Conservation (phyloP, 2,113 vertebrate genomes). For the Gavialis gangeticus region DNA sequence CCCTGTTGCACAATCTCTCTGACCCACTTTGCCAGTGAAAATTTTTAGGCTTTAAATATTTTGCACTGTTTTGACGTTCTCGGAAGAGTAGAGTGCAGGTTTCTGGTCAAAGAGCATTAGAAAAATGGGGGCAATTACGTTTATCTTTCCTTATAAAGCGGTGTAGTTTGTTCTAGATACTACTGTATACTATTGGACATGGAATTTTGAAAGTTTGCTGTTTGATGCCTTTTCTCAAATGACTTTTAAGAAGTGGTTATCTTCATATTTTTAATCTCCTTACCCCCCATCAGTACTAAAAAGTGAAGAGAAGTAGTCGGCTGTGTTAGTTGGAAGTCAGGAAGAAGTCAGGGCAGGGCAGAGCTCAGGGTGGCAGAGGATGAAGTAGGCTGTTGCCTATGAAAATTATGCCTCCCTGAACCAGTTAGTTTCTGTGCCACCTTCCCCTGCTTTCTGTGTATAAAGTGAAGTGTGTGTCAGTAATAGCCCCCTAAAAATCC, state of each 20-base stretch:
- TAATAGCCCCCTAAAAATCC: background rate
- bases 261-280: background rate
- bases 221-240: background rate
- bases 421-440: too few relatives aligned
- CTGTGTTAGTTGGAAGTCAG: too few relatives aligned
- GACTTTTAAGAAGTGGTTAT: background rate
- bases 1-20: background rate
- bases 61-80: background rate
- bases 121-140: background rate
- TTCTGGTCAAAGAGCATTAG: background rate
- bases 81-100: background rate
- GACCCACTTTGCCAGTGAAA: background rate
- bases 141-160: background rate
- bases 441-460: too few relatives aligned
- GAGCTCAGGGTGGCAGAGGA: too few relatives aligned
- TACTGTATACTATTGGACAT: background rate
- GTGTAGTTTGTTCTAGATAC: background rate
- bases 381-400: too few relatives aligned
- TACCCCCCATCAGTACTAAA: background rate
- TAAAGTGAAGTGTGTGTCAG: background rate
- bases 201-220: background rate
- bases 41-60: conserved; percentile 3
- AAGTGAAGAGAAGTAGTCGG: background rate
- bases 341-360: too few relatives aligned
- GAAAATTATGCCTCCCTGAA: too few relatives aligned